Evolutionary conservation across 2,113 vertebrate species (phyloP).

Genomic region (Ophiodon elongatus): DNA sequence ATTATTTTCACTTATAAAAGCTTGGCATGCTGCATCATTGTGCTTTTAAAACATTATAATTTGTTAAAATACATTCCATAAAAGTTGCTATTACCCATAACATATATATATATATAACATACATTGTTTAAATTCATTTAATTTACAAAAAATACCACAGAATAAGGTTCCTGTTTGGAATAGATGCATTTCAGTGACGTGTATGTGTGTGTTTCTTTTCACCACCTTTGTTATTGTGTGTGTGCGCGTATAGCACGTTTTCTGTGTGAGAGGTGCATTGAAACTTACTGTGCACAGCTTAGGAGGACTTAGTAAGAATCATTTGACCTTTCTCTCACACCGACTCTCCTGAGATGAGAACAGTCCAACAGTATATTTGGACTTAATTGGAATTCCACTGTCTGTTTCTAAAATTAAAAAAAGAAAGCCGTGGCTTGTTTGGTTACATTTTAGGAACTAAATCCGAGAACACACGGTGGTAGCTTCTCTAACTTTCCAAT

Average conservation of each 20-base stretch:
- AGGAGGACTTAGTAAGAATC: slow-evolving; percentile 1
- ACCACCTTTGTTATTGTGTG: neutral
- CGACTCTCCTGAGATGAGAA: slow-evolving; percentile 7
- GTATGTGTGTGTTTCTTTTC: neutral
- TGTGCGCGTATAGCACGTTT: neutral
- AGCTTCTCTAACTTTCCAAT: slow-evolving; percentile 6
- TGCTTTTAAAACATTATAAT: neutral
- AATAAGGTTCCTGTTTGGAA: neutral
- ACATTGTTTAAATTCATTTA: neutral
- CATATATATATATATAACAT: neutral
- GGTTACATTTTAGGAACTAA: slow-evolving; percentile 12
- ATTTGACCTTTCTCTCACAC: slow-evolving; percentile 25
- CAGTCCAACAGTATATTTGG: slow-evolving; percentile 4
- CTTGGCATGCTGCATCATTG: neutral
- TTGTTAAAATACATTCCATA: neutral
- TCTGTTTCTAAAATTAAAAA: slow-evolving; percentile 7
- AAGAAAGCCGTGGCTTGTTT: neutral
- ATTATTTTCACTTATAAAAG: neutral
- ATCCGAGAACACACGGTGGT: neutral
- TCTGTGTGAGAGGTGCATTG: neutral
- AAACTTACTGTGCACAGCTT: slow-evolving; percentile 22
- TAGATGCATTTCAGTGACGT: neutral
- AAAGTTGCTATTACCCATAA: neutral
- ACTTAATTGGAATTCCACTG: slow-evolving; percentile 11
- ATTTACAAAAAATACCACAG: neutral